These are phyloP conservation scores for Heterocephalus glaber DNA, from an alignment of 2,113 vertebrate species.

Conservation along the genomic window DNA sequence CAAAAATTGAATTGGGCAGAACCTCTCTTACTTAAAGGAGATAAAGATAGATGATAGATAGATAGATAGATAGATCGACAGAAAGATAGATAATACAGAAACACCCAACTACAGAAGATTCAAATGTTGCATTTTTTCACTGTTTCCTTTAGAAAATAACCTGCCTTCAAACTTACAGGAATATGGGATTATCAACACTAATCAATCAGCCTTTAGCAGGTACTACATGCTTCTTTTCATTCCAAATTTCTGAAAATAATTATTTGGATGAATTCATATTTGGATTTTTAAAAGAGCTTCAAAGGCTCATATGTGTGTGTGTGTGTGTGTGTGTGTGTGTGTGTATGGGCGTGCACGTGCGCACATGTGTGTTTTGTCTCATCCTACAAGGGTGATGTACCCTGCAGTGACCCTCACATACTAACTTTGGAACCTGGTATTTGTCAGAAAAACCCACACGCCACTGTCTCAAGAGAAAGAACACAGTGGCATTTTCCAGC, in stretches of 20 bases:
- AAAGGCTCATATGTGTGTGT: not conserved
- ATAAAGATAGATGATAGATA: not conserved
- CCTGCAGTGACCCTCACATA: not conserved
- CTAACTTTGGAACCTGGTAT: not conserved
- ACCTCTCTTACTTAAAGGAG: not conserved
- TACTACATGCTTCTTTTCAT: not conserved
- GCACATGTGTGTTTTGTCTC: not conserved
- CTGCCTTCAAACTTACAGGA: not conserved
- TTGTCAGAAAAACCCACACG: not conserved
- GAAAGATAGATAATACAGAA: not conserved
- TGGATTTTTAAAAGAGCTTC: not conserved
- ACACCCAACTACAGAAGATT: not conserved
- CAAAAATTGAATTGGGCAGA: not conserved
- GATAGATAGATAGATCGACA: not conserved
- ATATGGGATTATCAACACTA: not conserved
- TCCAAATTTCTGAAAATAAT: constrained; percentile 29
- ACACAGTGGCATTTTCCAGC: no score
- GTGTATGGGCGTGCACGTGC: no score
- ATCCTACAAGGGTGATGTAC: not conserved
- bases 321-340: no score
- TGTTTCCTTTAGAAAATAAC: constrained; percentile 30
- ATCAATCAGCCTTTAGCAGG: not conserved
- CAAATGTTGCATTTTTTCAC: not conserved
- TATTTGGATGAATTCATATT: not conserved
- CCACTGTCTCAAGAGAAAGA: accelerated